phyloP scores from a whole-genome alignment of 2,888 invertebrate species.

The Lasioglossum vierecki region DNA sequence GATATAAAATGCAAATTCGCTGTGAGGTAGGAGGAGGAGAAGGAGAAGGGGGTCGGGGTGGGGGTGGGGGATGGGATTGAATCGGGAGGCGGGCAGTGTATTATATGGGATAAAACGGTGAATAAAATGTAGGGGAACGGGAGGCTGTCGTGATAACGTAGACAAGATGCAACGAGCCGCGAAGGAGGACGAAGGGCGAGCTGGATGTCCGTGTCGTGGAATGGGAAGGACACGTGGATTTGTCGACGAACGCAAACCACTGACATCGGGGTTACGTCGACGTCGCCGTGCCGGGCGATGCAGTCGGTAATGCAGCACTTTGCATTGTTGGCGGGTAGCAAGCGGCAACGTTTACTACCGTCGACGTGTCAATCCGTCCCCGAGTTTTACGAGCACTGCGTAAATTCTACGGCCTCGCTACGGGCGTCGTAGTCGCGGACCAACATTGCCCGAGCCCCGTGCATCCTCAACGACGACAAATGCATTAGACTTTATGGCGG shows the following conservation, averaged over 20 bases:
- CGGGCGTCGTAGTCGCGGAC: slow-evolving; percentile 52
- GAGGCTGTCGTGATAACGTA: slow-evolving; percentile 43
- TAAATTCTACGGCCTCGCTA: slow-evolving; percentile 74
- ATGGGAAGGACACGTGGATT: slow-evolving; percentile 48
- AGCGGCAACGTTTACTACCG: slow-evolving; percentile 77
- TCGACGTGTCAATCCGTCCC: slow-evolving; percentile 80
- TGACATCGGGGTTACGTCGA: slow-evolving; percentile 43
- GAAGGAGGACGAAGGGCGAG: slow-evolving; percentile 37
- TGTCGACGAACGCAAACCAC: slow-evolving; percentile 54
- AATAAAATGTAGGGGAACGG: slow-evolving; percentile 26
- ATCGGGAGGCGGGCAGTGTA: slow-evolving; percentile 20
- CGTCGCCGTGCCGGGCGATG: slow-evolving; percentile 31
- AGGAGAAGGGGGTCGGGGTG: not conserved
- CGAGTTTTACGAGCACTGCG: slow-evolving; percentile 79
- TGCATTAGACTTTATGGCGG: slow-evolving; percentile 81
- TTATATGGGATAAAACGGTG: slow-evolving; percentile 30
- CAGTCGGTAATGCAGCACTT: slow-evolving; percentile 76
- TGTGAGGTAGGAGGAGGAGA: not conserved
- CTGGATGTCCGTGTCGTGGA: slow-evolving; percentile 21
- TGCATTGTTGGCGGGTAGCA: slow-evolving; percentile 74
- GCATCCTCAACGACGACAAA: slow-evolving; percentile 76
- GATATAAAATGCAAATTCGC: slow-evolving; percentile 1
- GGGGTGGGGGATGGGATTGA: not conserved
- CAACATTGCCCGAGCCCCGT: slow-evolving; percentile 55
- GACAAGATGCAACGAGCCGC: slow-evolving; percentile 53